Base-by-base conservation (phyloP, 2,113 vertebrate genomes). In the Tenrec ecaudatus region DNA sequence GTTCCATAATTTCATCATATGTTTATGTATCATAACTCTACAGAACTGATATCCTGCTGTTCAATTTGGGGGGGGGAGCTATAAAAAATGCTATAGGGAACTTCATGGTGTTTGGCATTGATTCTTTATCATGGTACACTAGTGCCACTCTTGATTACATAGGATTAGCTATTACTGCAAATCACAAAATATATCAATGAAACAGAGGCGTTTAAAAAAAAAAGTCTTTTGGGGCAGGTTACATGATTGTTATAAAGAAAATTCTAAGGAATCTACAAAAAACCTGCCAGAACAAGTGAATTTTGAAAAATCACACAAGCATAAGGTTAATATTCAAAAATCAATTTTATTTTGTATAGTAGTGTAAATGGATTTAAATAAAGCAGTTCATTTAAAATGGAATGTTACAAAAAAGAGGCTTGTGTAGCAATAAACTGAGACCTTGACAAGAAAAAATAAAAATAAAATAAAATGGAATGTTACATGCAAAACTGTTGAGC, bases 181-280 rank as follows among this genome's bases (percentile, higher is more conserved):
- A 15, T 69, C 82, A 93, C 22, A 71, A n/a, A 86, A 88, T 20
- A 38, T 33, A 71, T 53, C 33, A 31, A 2, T 64, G 38, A 78
- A 86, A 79, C 33, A 36, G 40, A 36, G 40, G 40, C 40, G 25
- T 64, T 66, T 58, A 43, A 90, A 47, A 94, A 64, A 87, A 38
- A 86, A 31, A 58, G 20, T 64, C 40, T 84, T 69, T 75, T 95
- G 57, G 40, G 83, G 82, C 77, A 58, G 68, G 69, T 58, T 23
- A 53, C 64, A 76, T 76, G 73, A 68, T 36, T 71, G 25, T 29
- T 80, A 79, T 3, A 66, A 22, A 82, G 53, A 86, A 92, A 86
- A 90, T 68, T 33, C 77, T 68, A 62, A 77, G 33, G 64, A 78
- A 79, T 29, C 40, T 40, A 40, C 40, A 40, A 40, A 40, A 3